Base-by-base conservation (phyloP, 2,797 vertebrate genomes). In the Rhynchonycteris naso region DNA sequence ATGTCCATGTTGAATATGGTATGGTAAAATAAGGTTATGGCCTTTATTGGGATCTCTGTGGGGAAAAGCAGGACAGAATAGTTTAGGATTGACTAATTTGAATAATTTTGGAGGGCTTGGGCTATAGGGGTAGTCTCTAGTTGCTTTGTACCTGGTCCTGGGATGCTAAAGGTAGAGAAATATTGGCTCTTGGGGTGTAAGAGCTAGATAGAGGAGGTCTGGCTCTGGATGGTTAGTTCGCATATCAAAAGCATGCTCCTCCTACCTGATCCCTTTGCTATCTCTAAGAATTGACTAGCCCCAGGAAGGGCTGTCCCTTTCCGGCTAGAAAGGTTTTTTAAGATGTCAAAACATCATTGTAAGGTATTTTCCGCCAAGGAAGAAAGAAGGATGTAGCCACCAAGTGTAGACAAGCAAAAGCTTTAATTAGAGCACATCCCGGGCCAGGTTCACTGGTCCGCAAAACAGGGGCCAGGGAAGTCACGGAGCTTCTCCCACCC, bases 271-370 rank as follows among this genome's bases (percentile, higher is more conserved):
- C 22, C 83, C 54, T 93, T 78, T 69, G 33, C 65, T 52, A 2
- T 92, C 88, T 92, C 88, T 58, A 61, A 89, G 83, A 91, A 82
- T 58, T 79, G 74, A 38, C 63, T 88, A 56, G 12, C 47, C 65
- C n/a, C 21, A 21, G 56, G 52, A 38, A 30, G 30, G 13, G 19
- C 28, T 59, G 35, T 74, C 19, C 74, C 30, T 68, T 43, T 26
- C 22, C 10, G 81, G 33, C 4, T 58, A 58, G 69, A 75, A 75
- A 79, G 71, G 56, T 63, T 50, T 69, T 68, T 88, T 78, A 72
- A 89, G 72, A 91, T 85, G 16, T 71, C 52, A 95, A 52, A 91
- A 88, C 33, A 88, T 71, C 4, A 4, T 26, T 43, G 38, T 43
- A 43, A 43, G 38, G 38, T 43, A 43, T 43, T 43, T 5, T 43